These are phyloP conservation scores for Colletes collaris DNA, from an alignment of 2,888 invertebrate species.

Conservation along the genomic window DNA sequence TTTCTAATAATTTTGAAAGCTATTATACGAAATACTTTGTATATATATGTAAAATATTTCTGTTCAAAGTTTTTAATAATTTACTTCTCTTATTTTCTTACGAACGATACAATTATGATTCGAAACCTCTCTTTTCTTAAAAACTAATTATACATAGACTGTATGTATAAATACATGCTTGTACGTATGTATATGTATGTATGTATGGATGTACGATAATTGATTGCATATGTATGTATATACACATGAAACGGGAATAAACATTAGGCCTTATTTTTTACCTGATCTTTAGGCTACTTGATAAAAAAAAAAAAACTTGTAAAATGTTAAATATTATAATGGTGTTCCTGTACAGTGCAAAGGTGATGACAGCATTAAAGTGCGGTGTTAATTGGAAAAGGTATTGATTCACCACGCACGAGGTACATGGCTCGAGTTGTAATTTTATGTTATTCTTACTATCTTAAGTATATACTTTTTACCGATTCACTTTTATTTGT, in stretches of 20 bases:
- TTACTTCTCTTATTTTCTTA: constrained; percentile 50
- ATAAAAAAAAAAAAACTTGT: constrained; percentile 43
- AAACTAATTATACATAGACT: constrained; percentile 33
- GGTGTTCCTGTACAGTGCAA: constrained; percentile 65
- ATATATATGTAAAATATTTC: constrained; percentile 25
- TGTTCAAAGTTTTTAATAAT: constrained; percentile 49
- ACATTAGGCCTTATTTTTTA: constrained; percentile 72
- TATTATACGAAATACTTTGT: constrained; percentile 19
- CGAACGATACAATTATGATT: constrained; percentile 14
- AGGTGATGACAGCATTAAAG: constrained; percentile 40
- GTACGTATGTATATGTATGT: constrained; percentile 38
- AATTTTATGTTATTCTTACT: constrained; percentile 37
- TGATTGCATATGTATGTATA: constrained; percentile 57
- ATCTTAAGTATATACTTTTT: constrained; percentile 48
- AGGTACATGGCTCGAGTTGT: constrained; percentile 43
- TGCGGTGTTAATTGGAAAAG: constrained; percentile 34
- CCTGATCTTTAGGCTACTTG: constrained; percentile 67
- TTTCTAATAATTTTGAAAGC: constrained; percentile 9
- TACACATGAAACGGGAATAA: constrained; percentile 60
- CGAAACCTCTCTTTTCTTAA: constrained; percentile 1
- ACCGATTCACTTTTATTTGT: constrained; percentile 38
- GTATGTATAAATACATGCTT: constrained; percentile 51
- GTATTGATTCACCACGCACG: constrained; percentile 52
- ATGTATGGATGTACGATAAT: constrained; percentile 26
- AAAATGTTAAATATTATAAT: constrained; percentile 47